A percentile compares a stretch with the other conserved stretches of the same genome.
These are phyloP conservation scores for Dasyurus viverrinus DNA, from an alignment of 2,113 vertebrate genomes.

Conservation along the genomic window DNA sequence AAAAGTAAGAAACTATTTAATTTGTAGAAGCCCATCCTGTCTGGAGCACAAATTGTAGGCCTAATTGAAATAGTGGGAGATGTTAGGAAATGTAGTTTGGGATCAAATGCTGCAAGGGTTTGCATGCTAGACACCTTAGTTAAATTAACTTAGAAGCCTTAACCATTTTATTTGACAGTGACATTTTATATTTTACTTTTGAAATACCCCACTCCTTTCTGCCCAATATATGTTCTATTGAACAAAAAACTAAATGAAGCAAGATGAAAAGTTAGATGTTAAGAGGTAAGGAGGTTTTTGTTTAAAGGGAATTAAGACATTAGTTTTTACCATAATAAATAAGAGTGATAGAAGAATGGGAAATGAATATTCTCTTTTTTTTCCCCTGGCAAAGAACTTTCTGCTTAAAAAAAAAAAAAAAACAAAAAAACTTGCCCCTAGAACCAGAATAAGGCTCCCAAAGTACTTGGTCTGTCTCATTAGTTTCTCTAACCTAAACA, in stretches of 20 bases:
- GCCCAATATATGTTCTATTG: background rate
- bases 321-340: background rate
- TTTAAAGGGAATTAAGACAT: background rate
- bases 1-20: background rate
- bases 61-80: background rate
- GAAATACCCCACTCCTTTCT: background rate
- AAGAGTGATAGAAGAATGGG: background rate
- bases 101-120: background rate
- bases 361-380: background rate
- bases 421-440: background rate
- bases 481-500: background rate
- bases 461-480: background rate
- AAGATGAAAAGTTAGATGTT: background rate
- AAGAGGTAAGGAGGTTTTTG: background rate
- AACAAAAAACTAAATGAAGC: constrained; percentile 3
- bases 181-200: background rate
- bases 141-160: background rate
- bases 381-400: background rate
- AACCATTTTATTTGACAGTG: background rate
- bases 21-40: background rate
- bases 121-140: background rate
- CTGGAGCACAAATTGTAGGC: background rate
- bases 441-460: background rate
- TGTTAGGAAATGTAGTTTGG: background rate
- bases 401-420: background rate